A percentile compares a stretch with the other conserved stretches of the same genome.
Conservation (phyloP, 2,888 invertebrate genomes). For the Dorcus hopei region DNA sequence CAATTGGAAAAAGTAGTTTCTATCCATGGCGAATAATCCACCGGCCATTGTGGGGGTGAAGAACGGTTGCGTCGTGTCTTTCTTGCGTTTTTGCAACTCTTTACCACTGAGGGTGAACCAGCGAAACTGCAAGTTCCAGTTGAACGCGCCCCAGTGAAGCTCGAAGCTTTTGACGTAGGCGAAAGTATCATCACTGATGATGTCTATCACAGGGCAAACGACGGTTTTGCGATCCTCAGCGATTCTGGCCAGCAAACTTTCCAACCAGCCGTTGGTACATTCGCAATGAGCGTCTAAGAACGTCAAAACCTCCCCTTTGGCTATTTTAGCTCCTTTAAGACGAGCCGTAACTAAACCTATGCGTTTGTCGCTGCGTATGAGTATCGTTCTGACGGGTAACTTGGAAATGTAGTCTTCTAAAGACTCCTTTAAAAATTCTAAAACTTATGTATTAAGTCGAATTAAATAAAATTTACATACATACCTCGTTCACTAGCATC, state of each 20-base stretch:
- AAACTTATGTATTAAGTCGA: constrained; percentile 18
- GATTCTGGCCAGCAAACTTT: constrained; percentile 88
- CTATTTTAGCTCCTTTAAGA: constrained; percentile 85
- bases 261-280: constrained; percentile 97
- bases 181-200: constrained; percentile 93
- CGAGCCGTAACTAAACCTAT: constrained; percentile 81
- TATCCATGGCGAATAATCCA: constrained; percentile 86
- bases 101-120: constrained; percentile 75
- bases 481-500: constrained; percentile 83
- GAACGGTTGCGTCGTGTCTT: constrained; percentile 66
- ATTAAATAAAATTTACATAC: constrained; percentile 12
- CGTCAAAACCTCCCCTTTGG: constrained; percentile 88
- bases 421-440: constrained; percentile 60
- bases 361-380: constrained; percentile 64
- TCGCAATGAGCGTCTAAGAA: constrained; percentile 99
- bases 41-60: constrained; percentile 92
- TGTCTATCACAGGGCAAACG: constrained; percentile 97
- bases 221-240: constrained; percentile 89
- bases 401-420: constrained; percentile 66
- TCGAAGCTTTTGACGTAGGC: constrained; percentile 94
- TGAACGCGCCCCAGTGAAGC: constrained; percentile 97
- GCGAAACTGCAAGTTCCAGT: constrained; percentile 90
- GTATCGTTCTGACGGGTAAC: constrained; percentile 60
- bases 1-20: constrained; percentile 80
- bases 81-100: constrained; percentile 60